These are phyloP conservation scores for Bubalus kerabau DNA, from an alignment of 2,113 vertebrate species.

Conservation along the genomic window DNA sequence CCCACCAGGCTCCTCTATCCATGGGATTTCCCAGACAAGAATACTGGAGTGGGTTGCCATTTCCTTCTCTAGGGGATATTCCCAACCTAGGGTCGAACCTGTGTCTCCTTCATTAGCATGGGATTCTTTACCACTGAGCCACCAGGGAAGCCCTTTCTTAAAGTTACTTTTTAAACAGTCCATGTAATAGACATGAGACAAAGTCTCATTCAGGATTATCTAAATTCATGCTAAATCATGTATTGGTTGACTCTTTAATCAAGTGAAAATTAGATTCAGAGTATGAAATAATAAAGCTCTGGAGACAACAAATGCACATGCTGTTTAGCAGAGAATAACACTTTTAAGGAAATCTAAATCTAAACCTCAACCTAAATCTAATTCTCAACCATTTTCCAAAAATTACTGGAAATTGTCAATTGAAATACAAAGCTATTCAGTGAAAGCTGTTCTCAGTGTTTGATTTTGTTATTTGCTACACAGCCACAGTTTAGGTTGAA, in stretches of 20 bases:
- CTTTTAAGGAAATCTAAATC: constrained; percentile 54
- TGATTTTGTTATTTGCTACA: constrained; percentile 58
- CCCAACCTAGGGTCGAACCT: not conserved
- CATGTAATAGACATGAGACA: constrained; percentile 57
- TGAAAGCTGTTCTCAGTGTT: constrained; percentile 64
- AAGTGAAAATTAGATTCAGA: constrained; percentile 68
- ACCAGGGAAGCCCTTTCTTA: not conserved
- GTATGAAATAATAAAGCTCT: constrained; percentile 70
- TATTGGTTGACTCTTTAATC: constrained; percentile 61
- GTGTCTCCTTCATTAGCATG: not conserved
- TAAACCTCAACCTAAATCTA: constrained; percentile 4
- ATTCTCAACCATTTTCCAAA: constrained; percentile 39
- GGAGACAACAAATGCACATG: constrained; percentile 56
- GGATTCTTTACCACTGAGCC: not conserved
- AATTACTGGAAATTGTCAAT: constrained; percentile 56
- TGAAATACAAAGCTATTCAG: constrained; percentile 51
- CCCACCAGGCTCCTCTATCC: not conserved
- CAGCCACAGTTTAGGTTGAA: constrained; percentile 40
- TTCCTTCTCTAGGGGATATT: not conserved
- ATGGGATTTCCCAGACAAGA: not conserved
- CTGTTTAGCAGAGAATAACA: constrained; percentile 70
- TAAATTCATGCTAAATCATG: constrained; percentile 57
- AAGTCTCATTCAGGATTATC: constrained; percentile 65
- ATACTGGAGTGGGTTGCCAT: not conserved
- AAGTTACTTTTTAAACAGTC: constrained; percentile 50